These are phyloP conservation scores for Ametastegia equiseti DNA, from an alignment of 2,888 invertebrate genomes.

Conservation along the genomic window DNA sequence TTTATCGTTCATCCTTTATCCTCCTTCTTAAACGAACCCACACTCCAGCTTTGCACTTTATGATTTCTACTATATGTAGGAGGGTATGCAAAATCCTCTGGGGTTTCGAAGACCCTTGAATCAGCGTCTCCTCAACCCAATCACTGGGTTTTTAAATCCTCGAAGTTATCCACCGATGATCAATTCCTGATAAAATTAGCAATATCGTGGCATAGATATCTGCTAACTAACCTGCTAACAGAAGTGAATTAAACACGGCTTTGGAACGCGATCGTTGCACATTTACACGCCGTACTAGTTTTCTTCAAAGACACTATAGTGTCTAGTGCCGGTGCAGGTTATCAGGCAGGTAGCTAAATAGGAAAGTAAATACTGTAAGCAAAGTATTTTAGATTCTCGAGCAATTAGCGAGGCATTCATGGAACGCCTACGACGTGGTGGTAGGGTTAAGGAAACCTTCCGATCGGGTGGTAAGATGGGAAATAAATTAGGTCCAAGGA, in stretches of 20 bases:
- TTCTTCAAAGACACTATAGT: neutral
- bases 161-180: neutral
- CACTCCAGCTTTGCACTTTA: neutral
- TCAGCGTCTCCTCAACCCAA: neutral
- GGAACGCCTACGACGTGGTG: conserved; percentile 51
- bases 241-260: conserved; percentile 15
- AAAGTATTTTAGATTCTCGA: conserved; percentile 59
- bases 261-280: conserved; percentile 23
- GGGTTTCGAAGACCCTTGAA: neutral
- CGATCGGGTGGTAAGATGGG: neutral
- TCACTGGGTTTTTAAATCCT: neutral
- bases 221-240: neutral
- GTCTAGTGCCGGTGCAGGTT: neutral
- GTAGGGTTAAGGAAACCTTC: neutral
- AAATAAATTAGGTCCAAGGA: conserved; percentile 30
- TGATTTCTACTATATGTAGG: neutral
- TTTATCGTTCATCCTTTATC: neutral
- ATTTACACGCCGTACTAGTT: neutral
- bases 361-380: neutral
- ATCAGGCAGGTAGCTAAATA: neutral
- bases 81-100: neutral
- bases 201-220: neutral
- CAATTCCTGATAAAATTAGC: neutral
- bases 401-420: conserved; percentile 62
- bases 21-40: neutral